These are phyloP conservation scores for Rhodinocichla rosea DNA, from an alignment of 2,113 vertebrate species.

Conservation along the genomic window DNA sequence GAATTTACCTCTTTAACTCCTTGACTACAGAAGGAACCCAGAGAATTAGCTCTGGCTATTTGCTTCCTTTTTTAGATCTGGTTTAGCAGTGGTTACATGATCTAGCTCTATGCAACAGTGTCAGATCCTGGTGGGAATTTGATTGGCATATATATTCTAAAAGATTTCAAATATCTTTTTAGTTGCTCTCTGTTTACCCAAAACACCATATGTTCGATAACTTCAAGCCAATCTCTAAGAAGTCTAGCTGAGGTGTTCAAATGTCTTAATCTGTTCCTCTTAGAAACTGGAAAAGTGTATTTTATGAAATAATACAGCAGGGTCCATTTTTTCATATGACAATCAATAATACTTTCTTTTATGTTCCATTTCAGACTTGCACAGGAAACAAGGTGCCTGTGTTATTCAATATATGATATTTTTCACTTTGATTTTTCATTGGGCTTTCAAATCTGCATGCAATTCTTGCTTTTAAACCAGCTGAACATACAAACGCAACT, in stretches of 20 bases:
- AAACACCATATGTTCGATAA: not conserved
- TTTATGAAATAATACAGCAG: not conserved
- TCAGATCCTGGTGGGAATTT: not conserved
- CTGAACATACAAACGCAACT: not conserved
- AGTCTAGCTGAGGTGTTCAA: conserved; percentile 17
- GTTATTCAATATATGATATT: not conserved
- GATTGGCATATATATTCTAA: not conserved
- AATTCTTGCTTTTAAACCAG: not conserved
- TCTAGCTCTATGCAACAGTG: not conserved
- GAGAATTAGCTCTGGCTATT: not conserved
- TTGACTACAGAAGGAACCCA: not conserved
- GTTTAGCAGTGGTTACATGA: not conserved
- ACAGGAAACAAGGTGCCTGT: not conserved
- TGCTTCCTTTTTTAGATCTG: not conserved
- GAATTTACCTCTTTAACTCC: conserved; percentile 20
- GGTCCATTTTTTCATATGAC: not conserved
- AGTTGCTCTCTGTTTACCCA: conserved; percentile 11
- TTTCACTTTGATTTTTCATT: not conserved
- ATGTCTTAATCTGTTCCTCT: conserved; percentile 14
- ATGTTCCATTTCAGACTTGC: not conserved
- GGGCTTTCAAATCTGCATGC: not conserved
- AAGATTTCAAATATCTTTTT: conserved; percentile 33
- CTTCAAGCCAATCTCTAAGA: conserved; percentile 26
- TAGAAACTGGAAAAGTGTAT: not conserved
- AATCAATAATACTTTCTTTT: not conserved